Evolutionary conservation across 2,113 vertebrate species (phyloP).

Genomic region (Erythrocercus mccallii): DNA sequence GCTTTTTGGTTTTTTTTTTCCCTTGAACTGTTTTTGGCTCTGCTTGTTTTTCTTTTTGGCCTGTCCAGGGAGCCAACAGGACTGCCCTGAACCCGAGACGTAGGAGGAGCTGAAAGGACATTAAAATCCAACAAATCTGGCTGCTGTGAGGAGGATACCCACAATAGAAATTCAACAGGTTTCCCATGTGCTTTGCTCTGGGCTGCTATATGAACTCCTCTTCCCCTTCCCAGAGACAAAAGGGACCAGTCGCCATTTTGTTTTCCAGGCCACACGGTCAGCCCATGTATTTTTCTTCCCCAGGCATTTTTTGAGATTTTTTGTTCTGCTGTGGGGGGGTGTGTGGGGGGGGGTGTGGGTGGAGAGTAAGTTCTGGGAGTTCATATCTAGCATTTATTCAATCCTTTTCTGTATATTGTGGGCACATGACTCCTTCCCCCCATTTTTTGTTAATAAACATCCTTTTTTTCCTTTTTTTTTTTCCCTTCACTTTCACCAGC

Average conservation of each 20-base stretch:
- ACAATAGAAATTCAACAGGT: not conserved
- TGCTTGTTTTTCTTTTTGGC: not conserved
- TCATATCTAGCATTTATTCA: not conserved
- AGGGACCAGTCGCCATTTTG: not conserved
- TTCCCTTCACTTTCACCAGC: not conserved
- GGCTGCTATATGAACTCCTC: not conserved
- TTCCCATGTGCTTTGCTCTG: not conserved
- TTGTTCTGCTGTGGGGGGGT: not conserved
- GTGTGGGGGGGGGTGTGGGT: not conserved
- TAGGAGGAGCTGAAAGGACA: not conserved
- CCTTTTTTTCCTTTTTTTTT: too few relatives aligned
- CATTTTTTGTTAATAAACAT: not conserved
- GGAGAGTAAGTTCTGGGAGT: not conserved
- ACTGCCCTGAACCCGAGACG: rapidly evolving
- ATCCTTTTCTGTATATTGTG: not conserved
- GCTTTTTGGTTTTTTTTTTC: not conserved
- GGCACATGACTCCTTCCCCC: not conserved
- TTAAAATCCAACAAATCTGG: not conserved
- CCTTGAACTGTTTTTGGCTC: not conserved
- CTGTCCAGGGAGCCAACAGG: rapidly evolving
- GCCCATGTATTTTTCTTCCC: not conserved
- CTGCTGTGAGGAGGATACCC: not conserved
- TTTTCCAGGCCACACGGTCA: not conserved
- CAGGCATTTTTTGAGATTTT: not conserved
- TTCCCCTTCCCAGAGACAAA: not conserved